Base-by-base conservation (phyloP, 1,140 invertebrate genomes). In the Halotydeus destructor region DNA sequence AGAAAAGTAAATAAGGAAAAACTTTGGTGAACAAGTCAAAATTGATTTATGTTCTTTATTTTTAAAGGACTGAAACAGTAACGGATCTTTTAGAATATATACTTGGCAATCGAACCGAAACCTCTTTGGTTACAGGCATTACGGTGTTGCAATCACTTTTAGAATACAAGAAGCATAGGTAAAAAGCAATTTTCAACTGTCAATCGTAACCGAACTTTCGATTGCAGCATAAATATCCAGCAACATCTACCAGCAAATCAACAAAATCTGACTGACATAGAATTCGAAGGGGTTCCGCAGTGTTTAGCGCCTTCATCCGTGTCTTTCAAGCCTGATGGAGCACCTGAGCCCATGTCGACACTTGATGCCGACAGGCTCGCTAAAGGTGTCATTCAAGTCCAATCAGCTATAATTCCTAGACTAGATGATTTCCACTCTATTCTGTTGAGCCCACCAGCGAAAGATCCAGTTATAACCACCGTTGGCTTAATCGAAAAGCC, bases 361-460 rank as follows among this genome's bases (percentile, higher is more conserved):
- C 45, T 57, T 21, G 63, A 64, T 48, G 52, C 53, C 32, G 63
- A 64, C 43, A 58, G 67, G 38, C 58, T 69, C 47, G 58, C 62
- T 45, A 60, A 62, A 53, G 63, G 72, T 48, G 57, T 73, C 2
- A 25, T 34, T 8, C 69, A 63, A 58, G 69, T 69, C 34, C 60
- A 71, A 42, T 60, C 61, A 49, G 70, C 75, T 32, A 70, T 76
- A 45, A 60, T 69, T 50, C 71, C 72, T 47, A 67, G 71, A 50
- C 57, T 82, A 48, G 68, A 72, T 56, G 68, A 74, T 55, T 71
- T 83, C 54, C 72, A 78, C 55, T 59, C 70, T 51, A 54, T 83
- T 36, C 58, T 83, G 11, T 44, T 71, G 26, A 67, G 78, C 52
- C 78, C 78, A 49, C 77, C 78, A 54, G 64, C 69, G 58, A 69